phyloP scores from a whole-genome alignment of 2,888 invertebrate species.

The Drosophila mercatorum region DNA sequence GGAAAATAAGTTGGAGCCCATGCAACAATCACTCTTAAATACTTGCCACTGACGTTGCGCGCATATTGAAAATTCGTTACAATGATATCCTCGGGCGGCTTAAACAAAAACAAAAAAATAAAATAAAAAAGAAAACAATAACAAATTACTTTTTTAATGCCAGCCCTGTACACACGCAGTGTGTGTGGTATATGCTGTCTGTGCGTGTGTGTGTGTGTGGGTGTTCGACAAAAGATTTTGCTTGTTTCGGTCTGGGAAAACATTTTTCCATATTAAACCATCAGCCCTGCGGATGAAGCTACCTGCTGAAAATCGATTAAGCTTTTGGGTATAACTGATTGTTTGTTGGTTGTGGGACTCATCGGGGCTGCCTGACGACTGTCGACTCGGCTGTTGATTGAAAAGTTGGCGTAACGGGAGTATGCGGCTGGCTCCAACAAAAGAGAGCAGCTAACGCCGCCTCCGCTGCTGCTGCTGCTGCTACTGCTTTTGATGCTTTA shows the following conservation, averaged over 20 bases:
- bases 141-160: slow-evolving; percentile 67
- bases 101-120: slow-evolving; percentile 39
- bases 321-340: slow-evolving; percentile 68
- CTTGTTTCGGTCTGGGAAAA: slow-evolving; percentile 61
- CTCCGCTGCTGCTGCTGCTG: slow-evolving; percentile 1
- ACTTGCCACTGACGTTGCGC: slow-evolving; percentile 58
- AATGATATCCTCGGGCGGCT: slow-evolving; percentile 61
- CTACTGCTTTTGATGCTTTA: slow-evolving; percentile 32
- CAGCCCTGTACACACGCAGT: slow-evolving; percentile 30
- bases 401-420: slow-evolving; percentile 48
- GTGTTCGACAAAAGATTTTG: slow-evolving; percentile 64
- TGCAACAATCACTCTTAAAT: slow-evolving; percentile 60
- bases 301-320: slow-evolving; percentile 71
- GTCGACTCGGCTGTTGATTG: slow-evolving; percentile 55
- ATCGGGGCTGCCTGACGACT: slow-evolving; percentile 16
- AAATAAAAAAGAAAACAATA: slow-evolving; percentile 46
- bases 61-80: slow-evolving; percentile 64
- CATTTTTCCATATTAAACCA: slow-evolving; percentile 67
- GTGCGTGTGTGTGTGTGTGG: slow-evolving; percentile 26
- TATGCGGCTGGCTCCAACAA: slow-evolving; percentile 20
- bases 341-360: slow-evolving; percentile 55
- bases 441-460: slow-evolving; percentile 8
- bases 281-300: slow-evolving; percentile 44
- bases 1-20: slow-evolving; percentile 8
- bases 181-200: slow-evolving; percentile 16